Base-by-base conservation (phyloP, 2,888 invertebrate genomes). In the Diarsia dahlii region DNA sequence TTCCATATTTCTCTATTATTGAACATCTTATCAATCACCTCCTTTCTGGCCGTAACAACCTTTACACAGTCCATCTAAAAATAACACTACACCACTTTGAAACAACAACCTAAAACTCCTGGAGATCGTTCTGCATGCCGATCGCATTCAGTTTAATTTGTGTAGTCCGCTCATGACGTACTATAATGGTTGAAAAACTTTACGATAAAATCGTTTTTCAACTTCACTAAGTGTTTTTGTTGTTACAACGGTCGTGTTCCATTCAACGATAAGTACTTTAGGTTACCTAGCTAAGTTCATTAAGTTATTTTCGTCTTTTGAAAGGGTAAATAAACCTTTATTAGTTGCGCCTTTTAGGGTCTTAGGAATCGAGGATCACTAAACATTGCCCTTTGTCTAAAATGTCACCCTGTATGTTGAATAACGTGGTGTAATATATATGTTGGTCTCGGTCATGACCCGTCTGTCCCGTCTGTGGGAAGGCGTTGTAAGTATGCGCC, bases 401-500 rank as follows among this genome's bases (percentile, higher is more conserved):
- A 82, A 81, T 62, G 20, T 72, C 82, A 69, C 50, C 78, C 81
- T 78, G 68, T 83, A 74, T 76, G 45, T 75, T n/a, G 54, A 69
- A 34, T 65, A 52, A 45, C 34, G 73, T 58, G 45, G 71, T 70
- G 63, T 71, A 69, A 72, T 81, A 77, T 81, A 77, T 50, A 58
- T 15, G 3, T 28, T 65, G 34, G 65, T 60, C 64, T 50, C 64
- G 72, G 74, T 68, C 73, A 73, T 76, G 83, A 71, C 74, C 74
- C 68, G 34, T 56, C 64, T 62, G 62, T 39, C 74, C 74, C 71
- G 23, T 56, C 64, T 62, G 62, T 39, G 71, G n/a, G 64, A 73
- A 79, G 28, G 60, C 71, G 60, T 73, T 74, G 58, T 52, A 74
- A 71, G 64, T 64, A 76, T 71, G 73, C 65, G n/a, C 45, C 62